A percentile compares a stretch with the other conserved stretches of the same genome.
Conservation (phyloP, 1,140 invertebrate genomes). For the Callitettix versicolor region DNA sequence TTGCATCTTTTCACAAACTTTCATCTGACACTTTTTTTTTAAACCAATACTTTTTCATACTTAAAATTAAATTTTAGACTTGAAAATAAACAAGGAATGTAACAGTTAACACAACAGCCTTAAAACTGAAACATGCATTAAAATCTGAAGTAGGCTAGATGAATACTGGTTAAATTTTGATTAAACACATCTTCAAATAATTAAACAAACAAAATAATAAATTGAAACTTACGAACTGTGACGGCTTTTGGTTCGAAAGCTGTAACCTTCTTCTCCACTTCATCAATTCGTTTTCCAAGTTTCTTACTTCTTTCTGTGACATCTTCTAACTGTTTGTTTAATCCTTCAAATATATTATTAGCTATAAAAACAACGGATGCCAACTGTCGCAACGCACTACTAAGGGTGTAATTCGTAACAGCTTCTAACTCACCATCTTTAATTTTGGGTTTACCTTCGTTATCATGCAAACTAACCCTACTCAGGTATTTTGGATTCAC, state of each 20-base stretch:
- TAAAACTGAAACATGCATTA: no score
- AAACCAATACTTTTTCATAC: no score
- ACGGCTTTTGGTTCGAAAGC: conserved; percentile 65
- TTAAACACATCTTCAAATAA: no score
- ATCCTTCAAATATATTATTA: conserved; percentile 63
- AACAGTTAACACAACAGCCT: no score
- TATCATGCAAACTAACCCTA: conserved; percentile 44
- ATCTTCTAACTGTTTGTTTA: conserved; percentile 53
- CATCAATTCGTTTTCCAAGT: conserved; percentile 47
- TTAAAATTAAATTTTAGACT: no score
- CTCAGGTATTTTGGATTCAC: conserved; percentile 57
- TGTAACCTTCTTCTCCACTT: conserved; percentile 45
- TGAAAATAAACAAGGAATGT: no score
- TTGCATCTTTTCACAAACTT: no score
- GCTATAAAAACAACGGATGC: conserved; percentile 65
- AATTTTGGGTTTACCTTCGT: conserved; percentile 42
- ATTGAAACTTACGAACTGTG: conserved; percentile 67
- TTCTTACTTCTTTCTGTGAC: conserved; percentile 51
- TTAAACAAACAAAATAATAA: no score
- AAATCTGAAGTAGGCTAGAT: no score
- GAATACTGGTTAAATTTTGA: no score
- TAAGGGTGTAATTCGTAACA: conserved; percentile 63
- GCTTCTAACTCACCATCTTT: conserved; percentile 59
- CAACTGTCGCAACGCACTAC: conserved; percentile 62
- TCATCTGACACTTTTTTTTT: no score